These are phyloP conservation scores for Indri indri DNA, from an alignment of 2,113 vertebrate genomes.

Conservation along the genomic window DNA sequence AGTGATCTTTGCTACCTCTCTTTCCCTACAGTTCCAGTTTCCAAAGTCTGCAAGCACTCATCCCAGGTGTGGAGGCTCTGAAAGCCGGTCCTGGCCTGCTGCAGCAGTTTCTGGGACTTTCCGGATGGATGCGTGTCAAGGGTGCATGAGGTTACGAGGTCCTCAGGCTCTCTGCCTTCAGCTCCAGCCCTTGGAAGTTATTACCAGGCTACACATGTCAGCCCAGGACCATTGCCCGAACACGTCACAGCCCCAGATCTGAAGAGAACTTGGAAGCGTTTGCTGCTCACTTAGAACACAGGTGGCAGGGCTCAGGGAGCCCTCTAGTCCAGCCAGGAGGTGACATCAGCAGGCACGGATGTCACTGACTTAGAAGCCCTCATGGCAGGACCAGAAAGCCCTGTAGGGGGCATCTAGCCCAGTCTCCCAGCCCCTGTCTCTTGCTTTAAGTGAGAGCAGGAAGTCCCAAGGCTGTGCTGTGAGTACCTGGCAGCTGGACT, in stretches of 20 bases:
- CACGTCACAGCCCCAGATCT: neutral
- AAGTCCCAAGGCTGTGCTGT: neutral
- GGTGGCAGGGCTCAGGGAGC: neutral
- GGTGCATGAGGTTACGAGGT: fast-evolving
- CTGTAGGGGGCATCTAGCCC: neutral
- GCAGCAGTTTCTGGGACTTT: neutral
- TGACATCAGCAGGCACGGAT: neutral
- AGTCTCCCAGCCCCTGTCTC: neutral
- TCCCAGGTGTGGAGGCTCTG: neutral
- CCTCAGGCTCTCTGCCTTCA: neutral
- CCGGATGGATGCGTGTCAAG: fast-evolving
- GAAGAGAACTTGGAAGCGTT: neutral
- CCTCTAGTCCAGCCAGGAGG: neutral
- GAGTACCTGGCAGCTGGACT: neutral
- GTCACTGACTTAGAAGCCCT: neutral
- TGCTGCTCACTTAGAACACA: neutral
- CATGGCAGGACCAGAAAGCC: neutral
- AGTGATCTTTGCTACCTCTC: neutral
- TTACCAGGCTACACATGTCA: neutral
- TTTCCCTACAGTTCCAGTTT: neutral
- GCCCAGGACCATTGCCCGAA: neutral
- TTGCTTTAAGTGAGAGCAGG: neutral
- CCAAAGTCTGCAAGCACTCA: neutral
- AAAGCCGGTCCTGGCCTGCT: neutral
- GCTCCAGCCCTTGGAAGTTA: neutral